Percentiles rank a stretch among this genome's conserved stretches.
Evolutionary conservation across 2,113 vertebrate species (phyloP).

Genomic region (Caranx ignobilis): DNA sequence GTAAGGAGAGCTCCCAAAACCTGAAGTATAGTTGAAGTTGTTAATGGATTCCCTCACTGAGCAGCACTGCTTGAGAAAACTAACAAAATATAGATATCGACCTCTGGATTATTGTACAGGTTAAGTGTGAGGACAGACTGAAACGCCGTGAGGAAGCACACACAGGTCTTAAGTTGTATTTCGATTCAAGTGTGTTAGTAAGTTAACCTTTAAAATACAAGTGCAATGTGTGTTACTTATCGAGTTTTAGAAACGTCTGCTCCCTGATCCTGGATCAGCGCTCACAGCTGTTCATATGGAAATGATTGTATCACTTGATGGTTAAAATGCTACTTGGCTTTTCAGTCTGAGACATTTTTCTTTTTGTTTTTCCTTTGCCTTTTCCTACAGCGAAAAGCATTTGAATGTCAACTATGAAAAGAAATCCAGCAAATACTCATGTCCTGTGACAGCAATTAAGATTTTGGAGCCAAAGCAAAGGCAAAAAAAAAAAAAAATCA

Average conservation of each 20-base stretch:
- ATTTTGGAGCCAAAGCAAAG: background rate
- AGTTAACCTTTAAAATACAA: background rate
- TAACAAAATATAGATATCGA: background rate
- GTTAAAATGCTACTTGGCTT: conserved; percentile 13
- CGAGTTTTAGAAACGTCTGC: background rate
- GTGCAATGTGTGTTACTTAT: background rate
- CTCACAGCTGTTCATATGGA: background rate
- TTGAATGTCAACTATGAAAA: background rate
- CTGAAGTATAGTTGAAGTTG: background rate
- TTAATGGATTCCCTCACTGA: too few species aligned
- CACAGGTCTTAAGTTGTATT: background rate
- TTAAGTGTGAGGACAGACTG: background rate
- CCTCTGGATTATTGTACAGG: background rate
- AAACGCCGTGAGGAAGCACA: background rate
- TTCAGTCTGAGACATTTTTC: background rate
- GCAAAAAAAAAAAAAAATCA: background rate
- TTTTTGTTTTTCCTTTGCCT: background rate
- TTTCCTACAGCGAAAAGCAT: background rate
- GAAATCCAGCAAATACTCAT: conserved; percentile 1
- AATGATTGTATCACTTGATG: background rate
- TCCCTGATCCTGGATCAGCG: conserved; percentile 3
- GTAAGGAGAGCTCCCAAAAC: background rate
- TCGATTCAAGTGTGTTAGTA: background rate
- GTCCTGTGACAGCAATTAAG: background rate
- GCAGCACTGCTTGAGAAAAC: background rate